Base-by-base conservation (phyloP, 1,140 invertebrate genomes). In the Bicyclus anynana region DNA sequence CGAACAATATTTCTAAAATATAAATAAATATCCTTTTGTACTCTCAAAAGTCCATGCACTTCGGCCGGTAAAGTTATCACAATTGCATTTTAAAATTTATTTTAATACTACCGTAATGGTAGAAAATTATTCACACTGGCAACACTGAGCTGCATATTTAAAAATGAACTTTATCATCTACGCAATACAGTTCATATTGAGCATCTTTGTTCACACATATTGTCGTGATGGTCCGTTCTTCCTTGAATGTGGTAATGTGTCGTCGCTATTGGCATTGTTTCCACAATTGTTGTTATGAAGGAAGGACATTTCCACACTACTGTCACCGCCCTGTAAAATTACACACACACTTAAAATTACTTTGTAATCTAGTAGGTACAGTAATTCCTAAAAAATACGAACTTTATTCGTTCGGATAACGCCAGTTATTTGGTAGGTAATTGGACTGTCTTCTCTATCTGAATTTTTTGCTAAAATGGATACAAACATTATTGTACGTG, bases 261-360 rank as follows among this genome's bases (percentile, higher is more conserved):
- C 82, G 23, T 85, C 82, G 35, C 78, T 79, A 50, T 68, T 77
- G 1, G 74, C 74, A 6, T 67, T 76, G 58, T 74, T 77, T 1
- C 82, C 84, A 18, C 74, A 78, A 42, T 87, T 87, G 56, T 87
- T 87, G 67, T 87, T 87, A 59, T 87, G 84, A 27, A 87, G 58
- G 51, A 84, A 87, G 20, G 84, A 83, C 84, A 87, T 87, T 67
- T 87, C 84, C 12, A 86, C 83, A 0, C 80, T 74, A 20, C 72
- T 68, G 17, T 87, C 83, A 6, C 72, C 76, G 17, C 80, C 74
- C 84, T 85, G 47, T 5, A 35, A 50, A 23, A 7, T 23, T 23
- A 23, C 23, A 23, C 7, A 7, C n/a, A n/a, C n/a, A n/a, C n/a
- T n/a, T n/a, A n/a, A n/a, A n/a, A n/a, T n/a, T n/a, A n/a, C n/a